These are phyloP conservation scores for Harpagifer antarcticus DNA, from an alignment of 2,797 vertebrate genomes.

Conservation along the genomic window DNA sequence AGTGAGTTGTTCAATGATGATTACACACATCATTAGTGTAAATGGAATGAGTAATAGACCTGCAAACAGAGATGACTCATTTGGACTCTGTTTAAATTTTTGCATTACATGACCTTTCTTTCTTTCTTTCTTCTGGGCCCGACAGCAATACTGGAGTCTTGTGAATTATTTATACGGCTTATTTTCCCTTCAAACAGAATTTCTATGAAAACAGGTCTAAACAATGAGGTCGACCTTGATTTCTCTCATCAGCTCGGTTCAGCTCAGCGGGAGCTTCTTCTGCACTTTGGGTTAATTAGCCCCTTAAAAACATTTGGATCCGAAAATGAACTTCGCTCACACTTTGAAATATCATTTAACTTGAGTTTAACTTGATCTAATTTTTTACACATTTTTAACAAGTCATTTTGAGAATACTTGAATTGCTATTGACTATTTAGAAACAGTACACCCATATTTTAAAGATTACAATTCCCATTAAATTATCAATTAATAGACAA, in stretches of 20 bases:
- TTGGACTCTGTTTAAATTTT: conserved; percentile 35
- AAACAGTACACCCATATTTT: no score
- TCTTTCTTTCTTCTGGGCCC: conserved; percentile 43
- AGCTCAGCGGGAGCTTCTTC: conserved; percentile 46
- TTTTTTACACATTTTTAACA: no score
- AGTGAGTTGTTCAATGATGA: neutral
- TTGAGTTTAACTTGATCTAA: neutral
- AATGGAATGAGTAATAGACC: conserved; percentile 8
- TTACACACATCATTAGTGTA: neutral
- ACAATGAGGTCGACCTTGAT: conserved; percentile 53
- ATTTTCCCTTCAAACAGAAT: conserved; percentile 38
- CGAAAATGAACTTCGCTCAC: conserved; percentile 3
- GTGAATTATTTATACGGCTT: conserved; percentile 64
- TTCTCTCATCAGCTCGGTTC: conserved; percentile 31
- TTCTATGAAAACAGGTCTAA: conserved; percentile 59
- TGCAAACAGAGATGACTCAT: conserved; percentile 6
- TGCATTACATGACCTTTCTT: conserved; percentile 60
- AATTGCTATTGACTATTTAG: no score
- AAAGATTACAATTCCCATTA: no score
- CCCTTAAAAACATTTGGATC: conserved; percentile 11
- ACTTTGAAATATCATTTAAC: conserved; percentile 10
- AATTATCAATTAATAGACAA: no score
- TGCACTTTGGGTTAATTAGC: neutral
- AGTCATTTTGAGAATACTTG: no score
- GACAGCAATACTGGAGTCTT: conserved; percentile 24